Evolutionary conservation across 2,113 vertebrate genomes (phyloP), one percentile per base, ranked within the genome.

Genomic region (Apistogramma diplotaenia): DNA sequence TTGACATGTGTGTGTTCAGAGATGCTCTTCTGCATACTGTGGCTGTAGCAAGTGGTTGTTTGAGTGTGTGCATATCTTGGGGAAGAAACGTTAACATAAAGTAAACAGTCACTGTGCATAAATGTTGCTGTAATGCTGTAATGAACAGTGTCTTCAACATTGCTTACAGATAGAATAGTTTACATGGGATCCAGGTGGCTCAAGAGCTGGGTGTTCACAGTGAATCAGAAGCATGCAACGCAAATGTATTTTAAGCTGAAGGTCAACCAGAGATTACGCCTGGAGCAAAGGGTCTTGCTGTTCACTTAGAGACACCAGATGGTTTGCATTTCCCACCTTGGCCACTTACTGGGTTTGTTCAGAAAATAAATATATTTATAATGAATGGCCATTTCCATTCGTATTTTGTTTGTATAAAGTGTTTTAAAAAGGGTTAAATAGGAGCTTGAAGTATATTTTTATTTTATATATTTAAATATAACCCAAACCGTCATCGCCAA

Each of bases 161-260:
- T n/a, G n/a, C n/a, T n/a, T n/a, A n/a, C n/a, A n/a, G n/a, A n/a
- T n/a, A n/a, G n/a, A n/a, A 74, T 21, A 49, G 53, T 87, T 83
- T 74, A 51, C 43, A 40, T 72, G 25, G 87, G 89, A 76, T 88
- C 85, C 85, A 92, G 90, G 81, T 92, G 91, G 88, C 67, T 49
- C 2, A 9, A 61, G 71, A 76, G 62, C 75, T 31, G 59, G 78
- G 49, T 61, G 78, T 82, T 78, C 29, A 74, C 19, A 70, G 56
- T 89, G 76, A 80, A 51, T 82, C 57, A 21, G 43, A 56, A 80
- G 61, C 49, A 58, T 81, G 83, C 73, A 81, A 65, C 67, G 74
- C 65, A 73, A 71, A 79, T 56, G 16, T 81, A 85, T 89, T 91
- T 82, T 77, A 81, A 76, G 75, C 58, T 88, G 82, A 89, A 91